These are phyloP conservation scores for Bergia sp. DNA, from an alignment of 92 coral and sea anemone genomes.

Conservation along the genomic window DNA sequence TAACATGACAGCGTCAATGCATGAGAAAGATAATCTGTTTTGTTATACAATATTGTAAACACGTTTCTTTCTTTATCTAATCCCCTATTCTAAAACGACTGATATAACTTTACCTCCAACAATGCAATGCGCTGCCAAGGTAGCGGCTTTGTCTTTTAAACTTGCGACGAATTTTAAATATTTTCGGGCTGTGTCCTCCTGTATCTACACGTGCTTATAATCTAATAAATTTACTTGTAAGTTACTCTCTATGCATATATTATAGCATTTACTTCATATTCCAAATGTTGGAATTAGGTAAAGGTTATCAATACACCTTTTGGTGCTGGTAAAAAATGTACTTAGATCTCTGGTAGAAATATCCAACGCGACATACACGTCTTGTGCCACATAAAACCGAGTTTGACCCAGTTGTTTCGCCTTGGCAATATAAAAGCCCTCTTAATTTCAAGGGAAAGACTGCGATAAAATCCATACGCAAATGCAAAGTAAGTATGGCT, in stretches of 20 bases:
- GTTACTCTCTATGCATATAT: slow-evolving; percentile 41
- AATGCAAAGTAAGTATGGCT: neutral
- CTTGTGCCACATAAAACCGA: slow-evolving; percentile 21
- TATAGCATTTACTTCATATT: slow-evolving; percentile 47
- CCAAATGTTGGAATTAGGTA: slow-evolving; percentile 49
- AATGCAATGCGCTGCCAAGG: slow-evolving; percentile 29
- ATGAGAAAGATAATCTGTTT: slow-evolving; percentile 13
- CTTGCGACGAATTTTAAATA: slow-evolving; percentile 47
- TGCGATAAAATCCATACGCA: neutral
- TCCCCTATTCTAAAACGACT: slow-evolving; percentile 39
- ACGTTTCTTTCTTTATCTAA: slow-evolving; percentile 13
- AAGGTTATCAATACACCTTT: slow-evolving; percentile 19
- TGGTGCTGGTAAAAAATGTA: slow-evolving; percentile 43
- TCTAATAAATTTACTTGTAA: slow-evolving; percentile 44
- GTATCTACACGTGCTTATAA: slow-evolving; percentile 46
- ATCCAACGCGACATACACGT: neutral
- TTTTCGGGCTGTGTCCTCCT: slow-evolving; percentile 21
- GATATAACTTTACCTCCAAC: slow-evolving; percentile 8
- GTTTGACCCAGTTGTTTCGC: slow-evolving; percentile 18
- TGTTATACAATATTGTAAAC: slow-evolving; percentile 2
- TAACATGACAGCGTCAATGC: neutral
- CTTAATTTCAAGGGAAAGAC: neutral
- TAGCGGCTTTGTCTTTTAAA: slow-evolving; percentile 35
- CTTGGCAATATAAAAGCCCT: slow-evolving; percentile 29
- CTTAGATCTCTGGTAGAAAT: slow-evolving; percentile 43